phyloP scores from a whole-genome alignment of 2,797 vertebrate species.

The Geotrypetes seraphini region DNA sequence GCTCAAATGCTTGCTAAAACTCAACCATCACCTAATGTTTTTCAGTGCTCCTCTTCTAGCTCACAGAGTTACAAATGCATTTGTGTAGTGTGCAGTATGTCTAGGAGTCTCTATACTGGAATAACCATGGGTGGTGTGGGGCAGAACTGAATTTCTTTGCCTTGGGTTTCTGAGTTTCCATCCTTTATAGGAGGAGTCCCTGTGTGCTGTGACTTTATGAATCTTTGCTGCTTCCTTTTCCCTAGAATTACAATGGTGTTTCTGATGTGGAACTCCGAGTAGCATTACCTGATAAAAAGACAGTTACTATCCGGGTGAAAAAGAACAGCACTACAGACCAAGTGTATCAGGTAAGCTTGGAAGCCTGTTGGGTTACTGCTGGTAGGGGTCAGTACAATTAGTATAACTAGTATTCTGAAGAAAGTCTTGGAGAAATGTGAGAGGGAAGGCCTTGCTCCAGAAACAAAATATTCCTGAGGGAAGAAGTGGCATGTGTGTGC shows the following conservation, averaged over 20 bases:
- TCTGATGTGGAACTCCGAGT: constrained; percentile 91
- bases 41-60: too few species aligned
- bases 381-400: rapidly evolving
- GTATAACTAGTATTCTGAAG: too few species aligned
- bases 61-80: too few species aligned
- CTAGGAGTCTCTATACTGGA: too few species aligned
- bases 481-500: too few species aligned
- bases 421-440: too few species aligned
- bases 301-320: constrained; percentile 78
- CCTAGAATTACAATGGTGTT: constrained; percentile 87
- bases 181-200: too few species aligned
- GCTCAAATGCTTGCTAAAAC: not conserved
- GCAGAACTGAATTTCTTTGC: rapidly evolving
- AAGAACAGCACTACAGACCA: constrained; percentile 96
- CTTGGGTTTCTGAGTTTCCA: too few species aligned
- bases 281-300: constrained; percentile 79
- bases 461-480: too few species aligned
- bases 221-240: not conserved
- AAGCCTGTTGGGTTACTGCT: rapidly evolving
- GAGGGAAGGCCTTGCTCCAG: too few species aligned
- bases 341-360: constrained; percentile 79
- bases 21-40: not conserved
- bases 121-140: not conserved
- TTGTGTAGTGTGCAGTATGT: too few species aligned
- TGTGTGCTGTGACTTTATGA: too few species aligned